These are phyloP conservation scores for Acanthornis magna DNA, from an alignment of 2,797 vertebrate genomes.

Conservation along the genomic window DNA sequence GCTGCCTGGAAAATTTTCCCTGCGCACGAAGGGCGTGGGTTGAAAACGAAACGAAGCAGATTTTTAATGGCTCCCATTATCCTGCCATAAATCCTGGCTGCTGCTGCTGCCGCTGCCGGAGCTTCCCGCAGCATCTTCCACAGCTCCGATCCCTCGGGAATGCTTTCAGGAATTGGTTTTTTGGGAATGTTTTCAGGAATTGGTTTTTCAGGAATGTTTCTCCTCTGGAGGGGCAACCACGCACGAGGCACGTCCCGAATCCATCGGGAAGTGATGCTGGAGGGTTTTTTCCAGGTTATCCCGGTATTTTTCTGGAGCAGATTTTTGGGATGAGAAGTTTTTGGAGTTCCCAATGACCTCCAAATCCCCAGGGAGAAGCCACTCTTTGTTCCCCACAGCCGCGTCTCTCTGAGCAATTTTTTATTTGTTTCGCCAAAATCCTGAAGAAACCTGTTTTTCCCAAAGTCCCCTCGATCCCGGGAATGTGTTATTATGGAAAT, in stretches of 20 bases:
- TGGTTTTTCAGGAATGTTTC: neutral
- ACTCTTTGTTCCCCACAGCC: conserved; percentile 17
- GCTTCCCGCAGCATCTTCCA: neutral
- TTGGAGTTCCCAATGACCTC: rapidly evolving
- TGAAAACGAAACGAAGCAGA: neutral
- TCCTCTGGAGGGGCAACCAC: neutral
- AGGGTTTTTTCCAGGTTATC: neutral
- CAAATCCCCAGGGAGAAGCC: neutral
- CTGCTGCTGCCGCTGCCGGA: neutral
- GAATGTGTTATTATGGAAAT: conserved; percentile 81
- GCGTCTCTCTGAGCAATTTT: neutral
- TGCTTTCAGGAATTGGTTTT: rapidly evolving
- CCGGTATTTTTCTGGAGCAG: neutral
- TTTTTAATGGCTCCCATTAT: neutral
- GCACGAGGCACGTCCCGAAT: rapidly evolving
- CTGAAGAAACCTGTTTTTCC: conserved; percentile 73
- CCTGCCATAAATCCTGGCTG: neutral
- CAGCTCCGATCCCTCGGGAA: rapidly evolving
- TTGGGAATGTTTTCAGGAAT: rapidly evolving
- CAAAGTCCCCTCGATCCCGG: conserved; percentile 66
- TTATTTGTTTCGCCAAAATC: conserved; percentile 47
- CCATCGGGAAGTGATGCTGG: rapidly evolving
- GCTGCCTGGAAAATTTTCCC: neutral
- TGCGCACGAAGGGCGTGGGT: neutral
- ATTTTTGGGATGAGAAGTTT: neutral